Evolutionary conservation across 2,113 vertebrate genomes (phyloP).

Genomic region (Crotalus tigris): DNA sequence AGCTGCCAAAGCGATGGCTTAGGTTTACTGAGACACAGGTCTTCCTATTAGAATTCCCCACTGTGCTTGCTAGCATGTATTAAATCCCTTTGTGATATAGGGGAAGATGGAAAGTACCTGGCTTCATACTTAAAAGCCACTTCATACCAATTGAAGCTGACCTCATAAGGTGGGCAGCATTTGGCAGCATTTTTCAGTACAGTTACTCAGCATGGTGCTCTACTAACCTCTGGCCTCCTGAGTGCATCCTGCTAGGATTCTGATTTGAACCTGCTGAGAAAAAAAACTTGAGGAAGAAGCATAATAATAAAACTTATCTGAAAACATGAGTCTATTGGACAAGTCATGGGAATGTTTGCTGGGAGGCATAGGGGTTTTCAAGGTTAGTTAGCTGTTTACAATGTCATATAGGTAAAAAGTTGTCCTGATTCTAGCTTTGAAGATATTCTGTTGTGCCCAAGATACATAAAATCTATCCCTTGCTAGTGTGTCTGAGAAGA

Average conservation of each 20-base stretch:
- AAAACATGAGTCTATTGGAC: neutral
- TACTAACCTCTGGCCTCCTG: neutral
- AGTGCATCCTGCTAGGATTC: neutral
- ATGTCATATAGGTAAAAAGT: neutral
- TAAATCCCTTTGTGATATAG: too few species aligned
- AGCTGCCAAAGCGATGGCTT: neutral
- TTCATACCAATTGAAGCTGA: neutral
- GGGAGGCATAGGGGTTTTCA: too few species aligned
- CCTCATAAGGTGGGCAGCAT: neutral
- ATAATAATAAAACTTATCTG: neutral
- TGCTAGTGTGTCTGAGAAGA: neutral
- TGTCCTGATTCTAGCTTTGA: neutral
- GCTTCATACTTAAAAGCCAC: neutral
- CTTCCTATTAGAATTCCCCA: neutral
- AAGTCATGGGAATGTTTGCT: too few species aligned
- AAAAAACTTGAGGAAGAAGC: neutral
- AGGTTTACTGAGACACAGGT: neutral
- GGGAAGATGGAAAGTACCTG: neutral
- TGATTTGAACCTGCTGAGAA: neutral
- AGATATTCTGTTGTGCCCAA: neutral
- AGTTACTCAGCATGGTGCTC: neutral
- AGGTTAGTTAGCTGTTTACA: neutral
- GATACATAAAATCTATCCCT: neutral
- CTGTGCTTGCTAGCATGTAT: neutral
- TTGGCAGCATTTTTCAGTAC: neutral